phyloP scores from a whole-genome alignment of 2,113 vertebrate genomes.

The Hipposideros armiger region DNA sequence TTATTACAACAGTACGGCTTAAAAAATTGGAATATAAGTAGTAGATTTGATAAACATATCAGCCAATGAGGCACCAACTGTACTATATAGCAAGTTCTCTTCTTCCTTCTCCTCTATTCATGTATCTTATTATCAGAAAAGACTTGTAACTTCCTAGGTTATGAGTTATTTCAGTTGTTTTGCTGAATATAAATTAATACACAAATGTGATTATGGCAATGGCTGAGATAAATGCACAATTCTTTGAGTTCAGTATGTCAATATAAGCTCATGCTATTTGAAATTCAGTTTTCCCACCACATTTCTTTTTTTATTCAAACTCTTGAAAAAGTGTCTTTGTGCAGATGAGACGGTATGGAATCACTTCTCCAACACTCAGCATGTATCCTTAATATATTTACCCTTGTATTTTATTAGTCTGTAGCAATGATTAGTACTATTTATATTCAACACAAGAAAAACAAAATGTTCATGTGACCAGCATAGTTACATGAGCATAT shows the following conservation, averaged over 20 bases:
- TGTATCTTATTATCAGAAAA: background rate
- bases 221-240: background rate
- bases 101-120: background rate
- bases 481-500: background rate
- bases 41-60: background rate
- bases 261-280: background rate
- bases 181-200: background rate
- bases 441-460: background rate
- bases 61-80: background rate
- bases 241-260: background rate
- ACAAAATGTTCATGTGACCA: background rate
- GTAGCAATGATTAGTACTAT: background rate
- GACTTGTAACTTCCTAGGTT: background rate
- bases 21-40: background rate
- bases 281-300: background rate
- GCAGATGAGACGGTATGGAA: background rate
- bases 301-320: background rate
- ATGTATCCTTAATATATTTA: background rate
- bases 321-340: background rate
- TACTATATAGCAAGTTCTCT: background rate
- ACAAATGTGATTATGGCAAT: background rate
- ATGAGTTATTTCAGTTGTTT: background rate
- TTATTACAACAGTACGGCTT: background rate
- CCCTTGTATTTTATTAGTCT: background rate
- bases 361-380: background rate